Conservation (phyloP, 2,797 vertebrate species). For the Myripristis jacobus region DNA sequence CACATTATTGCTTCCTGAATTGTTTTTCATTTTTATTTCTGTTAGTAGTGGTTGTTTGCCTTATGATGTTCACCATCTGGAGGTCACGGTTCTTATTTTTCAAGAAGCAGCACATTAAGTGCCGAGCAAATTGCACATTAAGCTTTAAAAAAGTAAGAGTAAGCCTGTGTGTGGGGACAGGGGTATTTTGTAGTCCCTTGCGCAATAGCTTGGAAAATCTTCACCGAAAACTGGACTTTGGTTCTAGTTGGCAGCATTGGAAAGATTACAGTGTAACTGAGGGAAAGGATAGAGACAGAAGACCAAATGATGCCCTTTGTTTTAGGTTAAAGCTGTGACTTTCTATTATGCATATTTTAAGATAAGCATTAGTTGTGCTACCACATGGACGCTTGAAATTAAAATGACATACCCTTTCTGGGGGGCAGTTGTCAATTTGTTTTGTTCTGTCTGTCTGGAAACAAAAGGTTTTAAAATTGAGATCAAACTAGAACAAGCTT, state of each 20-base stretch:
- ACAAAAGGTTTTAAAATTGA: neutral
- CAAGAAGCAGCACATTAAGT: too few relatives aligned
- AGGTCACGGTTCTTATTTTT: too few relatives aligned
- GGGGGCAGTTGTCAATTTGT: neutral
- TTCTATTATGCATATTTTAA: too few relatives aligned
- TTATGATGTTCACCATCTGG: too few relatives aligned
- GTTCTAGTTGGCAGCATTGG: slow-evolving; percentile 71
- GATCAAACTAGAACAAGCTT: neutral
- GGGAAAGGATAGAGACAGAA: slow-evolving; percentile 49
- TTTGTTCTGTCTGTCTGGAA: neutral
- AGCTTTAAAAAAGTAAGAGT: neutral
- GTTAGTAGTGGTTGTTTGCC: too few relatives aligned
- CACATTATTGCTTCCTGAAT: too few relatives aligned
- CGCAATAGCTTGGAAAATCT: slow-evolving; percentile 70
- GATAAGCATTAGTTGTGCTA: too few relatives aligned
- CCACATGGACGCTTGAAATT: too few relatives aligned
- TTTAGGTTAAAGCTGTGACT: too few relatives aligned
- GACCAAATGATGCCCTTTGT: slow-evolving; percentile 19
- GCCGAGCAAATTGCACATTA: neutral
- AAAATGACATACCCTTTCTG: too few relatives aligned
- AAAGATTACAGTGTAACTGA: slow-evolving; percentile 71
- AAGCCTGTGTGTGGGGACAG: slow-evolving; percentile 5
- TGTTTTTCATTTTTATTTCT: too few relatives aligned
- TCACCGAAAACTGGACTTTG: slow-evolving; percentile 81
- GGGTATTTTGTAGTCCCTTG: slow-evolving; percentile 55